Evolutionary conservation across 2,888 invertebrate genomes (phyloP), one percentile per base, ranked within the genome.

Genomic region (Crocallis elinguaria): DNA sequence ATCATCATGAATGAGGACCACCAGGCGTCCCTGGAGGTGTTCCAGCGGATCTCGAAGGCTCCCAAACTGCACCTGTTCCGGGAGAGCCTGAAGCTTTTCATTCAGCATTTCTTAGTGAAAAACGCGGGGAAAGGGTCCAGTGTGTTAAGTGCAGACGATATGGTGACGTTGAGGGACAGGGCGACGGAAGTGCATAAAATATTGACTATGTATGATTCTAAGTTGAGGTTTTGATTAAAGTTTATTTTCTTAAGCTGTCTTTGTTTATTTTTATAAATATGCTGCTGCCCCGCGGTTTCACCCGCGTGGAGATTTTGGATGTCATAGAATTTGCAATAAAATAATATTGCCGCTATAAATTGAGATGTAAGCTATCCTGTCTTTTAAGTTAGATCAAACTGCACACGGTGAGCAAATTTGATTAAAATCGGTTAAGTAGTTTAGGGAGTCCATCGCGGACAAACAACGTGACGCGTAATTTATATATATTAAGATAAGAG

Each of bases 81-180:
- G 46, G 97, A 98, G 76, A 96, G 97, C 64, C 84, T 98, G 2
- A 90, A 95, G 35, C 84, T 98, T 6, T 98, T 98, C 75, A 94
- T 98, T 75, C 95, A 95, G 74, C 97, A 98, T 81, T 98, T 98
- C 69, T 82, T 98, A 14, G 75, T 97, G 1, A 94, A 93, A 68
- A 94, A 94, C 67, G 86, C 93, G 2, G 93, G 92, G 2, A 86
- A 88, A 11, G 89, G 90, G 17, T 80, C 79, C 5, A 74, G 64
- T 2, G 71, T 86, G 0, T 45, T 89, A 0, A 79, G 68, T 11
- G 85, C 81, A 0, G 62, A 72, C 1, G 89, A 91, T 27, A 83
- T 86, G 84, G 73, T 57, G 3, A 75, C 67, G 1, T 44, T 91
- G 53, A 86, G 92, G 60, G 86, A 92, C 11, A 89, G 96, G 50